phyloP scores from a whole-genome alignment of 23 tunicate species.

The Phallusia fumigata region DNA sequence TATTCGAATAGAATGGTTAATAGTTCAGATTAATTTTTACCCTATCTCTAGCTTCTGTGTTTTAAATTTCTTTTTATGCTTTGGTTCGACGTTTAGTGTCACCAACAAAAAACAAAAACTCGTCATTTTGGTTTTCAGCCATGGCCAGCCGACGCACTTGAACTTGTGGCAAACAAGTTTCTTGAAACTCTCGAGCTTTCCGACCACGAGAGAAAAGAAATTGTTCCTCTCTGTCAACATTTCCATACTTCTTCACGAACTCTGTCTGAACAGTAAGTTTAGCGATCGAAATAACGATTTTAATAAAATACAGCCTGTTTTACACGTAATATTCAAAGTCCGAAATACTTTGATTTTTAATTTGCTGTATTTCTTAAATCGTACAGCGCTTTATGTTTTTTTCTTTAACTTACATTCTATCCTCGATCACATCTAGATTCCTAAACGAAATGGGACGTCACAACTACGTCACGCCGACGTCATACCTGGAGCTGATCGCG shows the following conservation, averaged over 20 bases:
- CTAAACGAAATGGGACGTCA: constrained; percentile 93
- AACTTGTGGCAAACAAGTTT: constrained; percentile 96
- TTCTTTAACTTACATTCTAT: not conserved
- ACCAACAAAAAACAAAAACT: too few relatives aligned
- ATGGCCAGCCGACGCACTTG: constrained; percentile 99
- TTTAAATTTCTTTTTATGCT: too few relatives aligned
- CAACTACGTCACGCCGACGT: constrained; percentile 98
- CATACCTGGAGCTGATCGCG: constrained; percentile 97
- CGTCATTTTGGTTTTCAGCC: constrained; percentile 41
- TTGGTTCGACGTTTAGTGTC: too few relatives aligned
- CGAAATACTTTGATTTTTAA: too few relatives aligned
- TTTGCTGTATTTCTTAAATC: not conserved
- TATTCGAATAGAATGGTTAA: too few relatives aligned
- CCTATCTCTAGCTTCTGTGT: too few relatives aligned
- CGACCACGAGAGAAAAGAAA: constrained; percentile 86
- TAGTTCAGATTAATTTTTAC: too few relatives aligned
- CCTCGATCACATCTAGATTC: constrained; percentile 21
- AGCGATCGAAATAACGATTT: too few relatives aligned
- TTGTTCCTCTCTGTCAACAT: constrained; percentile 97
- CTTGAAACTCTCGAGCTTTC: constrained; percentile 84
- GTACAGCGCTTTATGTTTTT: not conserved
- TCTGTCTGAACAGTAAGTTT: constrained; percentile 73
- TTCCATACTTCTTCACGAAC: constrained; percentile 91
- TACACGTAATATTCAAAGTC: not conserved
- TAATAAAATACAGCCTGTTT: not conserved